Conservation (phyloP, 2,888 invertebrate genomes). For the Tiliacea citrago region DNA sequence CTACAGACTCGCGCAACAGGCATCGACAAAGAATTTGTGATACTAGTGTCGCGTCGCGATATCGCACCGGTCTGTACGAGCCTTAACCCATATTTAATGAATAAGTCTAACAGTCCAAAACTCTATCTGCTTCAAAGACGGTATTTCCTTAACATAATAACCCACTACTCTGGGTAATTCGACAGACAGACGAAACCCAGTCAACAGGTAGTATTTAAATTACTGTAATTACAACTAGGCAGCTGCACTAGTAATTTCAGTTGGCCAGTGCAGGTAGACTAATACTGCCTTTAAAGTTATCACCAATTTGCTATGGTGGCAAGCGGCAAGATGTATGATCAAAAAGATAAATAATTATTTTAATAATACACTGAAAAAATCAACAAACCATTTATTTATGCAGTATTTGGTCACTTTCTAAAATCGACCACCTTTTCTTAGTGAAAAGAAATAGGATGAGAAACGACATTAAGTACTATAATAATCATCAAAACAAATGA, state of each 20-base stretch:
- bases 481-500: neutral
- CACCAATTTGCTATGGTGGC: slow-evolving; percentile 30
- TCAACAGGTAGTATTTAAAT: slow-evolving; percentile 19
- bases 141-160: neutral
- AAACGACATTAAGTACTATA: neutral
- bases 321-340: neutral
- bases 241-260: slow-evolving; percentile 25
- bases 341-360: slow-evolving; percentile 1
- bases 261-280: neutral
- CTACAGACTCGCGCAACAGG: too few relatives aligned
- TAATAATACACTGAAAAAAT: slow-evolving; percentile 29
- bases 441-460: neutral
- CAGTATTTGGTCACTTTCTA: too few relatives aligned
- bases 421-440: neutral
- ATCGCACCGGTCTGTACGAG: too few relatives aligned
- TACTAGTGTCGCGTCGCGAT: too few relatives aligned
- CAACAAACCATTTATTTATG: neutral
- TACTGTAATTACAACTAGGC: slow-evolving; percentile 16
- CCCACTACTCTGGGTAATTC: neutral
- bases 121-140: neutral
- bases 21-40: too few relatives aligned
- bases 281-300: slow-evolving; percentile 6
- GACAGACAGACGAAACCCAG: neutral
- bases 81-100: too few relatives aligned
- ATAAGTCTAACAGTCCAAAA: too few relatives aligned